Base-by-base conservation (phyloP, 2,797 vertebrate genomes). In the Nyctibius grandis region DNA sequence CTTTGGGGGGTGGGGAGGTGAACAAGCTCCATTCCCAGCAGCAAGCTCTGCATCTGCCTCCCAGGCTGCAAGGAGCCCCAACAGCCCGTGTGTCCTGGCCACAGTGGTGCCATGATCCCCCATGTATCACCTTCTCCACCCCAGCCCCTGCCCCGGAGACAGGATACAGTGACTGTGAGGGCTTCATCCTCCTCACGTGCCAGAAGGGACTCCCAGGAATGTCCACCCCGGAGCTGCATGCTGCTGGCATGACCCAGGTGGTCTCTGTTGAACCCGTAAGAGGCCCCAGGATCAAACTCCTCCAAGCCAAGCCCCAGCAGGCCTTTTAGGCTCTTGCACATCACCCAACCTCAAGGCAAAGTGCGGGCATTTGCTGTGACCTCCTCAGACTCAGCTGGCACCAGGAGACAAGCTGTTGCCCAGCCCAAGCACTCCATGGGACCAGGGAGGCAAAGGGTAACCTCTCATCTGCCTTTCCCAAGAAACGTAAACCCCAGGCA, bases 1-100 rank as follows among this genome's bases (percentile, higher is more conserved):
- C 15, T 68, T 54, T 1, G 2, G 5, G 4, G 20, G 3, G 4
- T 6, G 9, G 20, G 7, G 19, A 2, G 2, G 1, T 23, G 17
- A 70, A 34, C 1, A 1, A 75, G 5, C 12, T 85, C 33, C 19
- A 9, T 36, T 11, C 8, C 3, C 3, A 15, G 29, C 64, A 69
- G 33, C 10, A 14, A 2, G 0, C 3, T 48, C 34, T 65, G 11
- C 1, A 1, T 14, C 22, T 11, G 3, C 20, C 6, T 17, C 18
- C 11, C 21, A 9, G 31, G 5, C 19, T 60, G 38, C 5, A 3
- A 63, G 9, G 12, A 73, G 23, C 13, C 25, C 13, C 2, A 0
- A 15, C 47, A 57, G 13, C 11, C 23, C 1, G 0, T 22, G 9
- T 15, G 6, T 26, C 31, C 40, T 31, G 31, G 9, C 29, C 33